Conservation (phyloP, 2,797 vertebrate species). For the Pagetopsis macropterus region DNA sequence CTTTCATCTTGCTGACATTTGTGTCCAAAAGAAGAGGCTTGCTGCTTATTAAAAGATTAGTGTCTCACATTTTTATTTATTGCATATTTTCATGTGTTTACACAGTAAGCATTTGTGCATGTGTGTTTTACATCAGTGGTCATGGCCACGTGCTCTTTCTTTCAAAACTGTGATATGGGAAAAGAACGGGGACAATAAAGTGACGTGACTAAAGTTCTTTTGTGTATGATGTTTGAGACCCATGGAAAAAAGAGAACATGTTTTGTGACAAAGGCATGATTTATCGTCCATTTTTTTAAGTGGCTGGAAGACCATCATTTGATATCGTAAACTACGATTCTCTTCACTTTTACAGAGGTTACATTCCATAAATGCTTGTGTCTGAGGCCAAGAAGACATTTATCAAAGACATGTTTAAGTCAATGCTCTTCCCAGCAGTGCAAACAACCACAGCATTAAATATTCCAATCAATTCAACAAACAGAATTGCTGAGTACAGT, state of each 20-base stretch:
- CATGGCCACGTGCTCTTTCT: conserved; percentile 28
- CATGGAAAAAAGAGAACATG: conserved; percentile 28
- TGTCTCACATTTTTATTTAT: conserved; percentile 1
- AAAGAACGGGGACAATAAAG: conserved; percentile 36
- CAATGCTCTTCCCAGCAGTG: conserved; percentile 23
- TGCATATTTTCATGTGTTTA: conserved; percentile 15
- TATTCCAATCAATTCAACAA: conserved; percentile 42
- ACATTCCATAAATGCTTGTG: conserved; percentile 25
- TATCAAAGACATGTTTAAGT: conserved; percentile 46
- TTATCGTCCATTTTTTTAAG: conserved; percentile 24
- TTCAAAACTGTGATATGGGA: conserved; percentile 13
- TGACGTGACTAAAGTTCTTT: conserved; percentile 21
- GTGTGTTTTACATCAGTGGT: conserved; percentile 36
- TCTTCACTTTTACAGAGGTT: conserved; percentile 22
- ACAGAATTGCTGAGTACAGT: conserved; percentile 35
- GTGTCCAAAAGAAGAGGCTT: conserved; percentile 3
- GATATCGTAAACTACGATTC: conserved; percentile 25
- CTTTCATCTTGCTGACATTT: background rate
- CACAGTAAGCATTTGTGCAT: conserved; percentile 11
- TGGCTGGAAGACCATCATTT: conserved; percentile 24
- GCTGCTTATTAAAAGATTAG: background rate
- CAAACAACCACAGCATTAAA: conserved; percentile 46
- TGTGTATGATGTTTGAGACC: conserved; percentile 15
- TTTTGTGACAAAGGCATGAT: conserved; percentile 36
- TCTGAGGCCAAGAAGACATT: conserved; percentile 24